Conservation (phyloP, 2,797 vertebrate genomes). For the Brotula barbata region DNA sequence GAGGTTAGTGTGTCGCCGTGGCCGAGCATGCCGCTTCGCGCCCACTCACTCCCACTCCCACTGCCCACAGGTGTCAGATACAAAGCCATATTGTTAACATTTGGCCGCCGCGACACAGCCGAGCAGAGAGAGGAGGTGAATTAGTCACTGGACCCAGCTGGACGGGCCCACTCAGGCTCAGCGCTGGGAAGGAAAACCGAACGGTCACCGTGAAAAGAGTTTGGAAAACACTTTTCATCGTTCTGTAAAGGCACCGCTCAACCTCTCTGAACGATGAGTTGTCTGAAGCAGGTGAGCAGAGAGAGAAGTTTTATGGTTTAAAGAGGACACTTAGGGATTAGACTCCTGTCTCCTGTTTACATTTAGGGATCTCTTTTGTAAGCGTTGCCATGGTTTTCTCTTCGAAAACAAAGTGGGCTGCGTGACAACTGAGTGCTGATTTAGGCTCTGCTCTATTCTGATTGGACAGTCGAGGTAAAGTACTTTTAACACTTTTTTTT, state of each 20-base stretch:
- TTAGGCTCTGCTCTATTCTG: too few relatives aligned
- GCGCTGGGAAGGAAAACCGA: constrained; percentile 21
- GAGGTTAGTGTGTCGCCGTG: constrained; percentile 38
- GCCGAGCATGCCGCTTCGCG: constrained; percentile 17
- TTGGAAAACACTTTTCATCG: constrained; percentile 40
- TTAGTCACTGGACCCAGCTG: constrained; percentile 55
- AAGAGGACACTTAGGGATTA: too few relatives aligned
- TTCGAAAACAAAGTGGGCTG: too few relatives aligned
- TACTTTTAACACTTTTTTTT: too few relatives aligned
- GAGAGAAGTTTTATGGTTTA: constrained; percentile 29
- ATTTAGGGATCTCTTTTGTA: too few relatives aligned
- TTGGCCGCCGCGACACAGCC: constrained; percentile 39
- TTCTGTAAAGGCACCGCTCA: constrained; percentile 14
- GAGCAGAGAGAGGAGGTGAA: constrained; percentile 41
- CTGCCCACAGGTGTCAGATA: constrained; percentile 67
- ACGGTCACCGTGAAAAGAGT: constrained; percentile 32
- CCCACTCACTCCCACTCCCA: constrained; percentile 46
- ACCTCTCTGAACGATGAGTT: constrained; percentile 49
- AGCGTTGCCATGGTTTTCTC: too few relatives aligned
- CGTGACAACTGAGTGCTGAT: too few relatives aligned
- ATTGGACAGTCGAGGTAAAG: too few relatives aligned
- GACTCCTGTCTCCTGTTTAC: too few relatives aligned
- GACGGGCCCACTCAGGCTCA: constrained; percentile 36
- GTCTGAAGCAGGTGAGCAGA: constrained; percentile 29
- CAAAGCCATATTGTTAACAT: constrained; percentile 67